Evolutionary conservation across 2,888 invertebrate genomes (phyloP).

Genomic region (Diarsia dahlii): DNA sequence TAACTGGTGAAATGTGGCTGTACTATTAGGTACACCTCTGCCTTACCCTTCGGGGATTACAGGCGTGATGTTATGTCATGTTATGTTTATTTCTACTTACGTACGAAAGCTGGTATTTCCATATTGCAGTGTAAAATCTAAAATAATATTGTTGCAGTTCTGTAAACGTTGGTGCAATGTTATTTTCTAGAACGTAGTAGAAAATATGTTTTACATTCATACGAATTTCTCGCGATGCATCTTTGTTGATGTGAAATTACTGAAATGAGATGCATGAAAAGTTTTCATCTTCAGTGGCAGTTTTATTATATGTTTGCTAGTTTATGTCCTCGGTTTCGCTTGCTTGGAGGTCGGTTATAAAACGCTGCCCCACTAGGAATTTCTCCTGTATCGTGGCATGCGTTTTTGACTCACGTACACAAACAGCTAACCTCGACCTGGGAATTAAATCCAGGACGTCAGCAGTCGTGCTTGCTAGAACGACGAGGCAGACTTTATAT

Average conservation of each 20-base stretch:
- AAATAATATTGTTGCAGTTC: neutral
- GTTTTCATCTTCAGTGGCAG: neutral
- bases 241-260: neutral
- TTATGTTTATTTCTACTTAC: neutral
- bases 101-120: neutral
- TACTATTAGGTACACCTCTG: too few species aligned
- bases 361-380: too few species aligned
- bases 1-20: too few species aligned
- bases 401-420: too few species aligned
- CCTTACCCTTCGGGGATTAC: too few species aligned
- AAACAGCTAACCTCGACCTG: too few species aligned
- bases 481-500: too few species aligned
- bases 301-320: neutral
- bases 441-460: too few species aligned
- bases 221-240: neutral
- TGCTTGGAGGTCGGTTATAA: neutral
- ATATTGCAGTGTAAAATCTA: neutral
- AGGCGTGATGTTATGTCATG: too few species aligned
- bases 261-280: neutral
- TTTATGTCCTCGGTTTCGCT: neutral
- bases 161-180: neutral
- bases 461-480: too few species aligned
- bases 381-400: too few species aligned
- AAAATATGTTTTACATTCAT: conserved; percentile 14
- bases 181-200: neutral